phyloP scores from a whole-genome alignment of 1,140 invertebrate genomes.

The Meloidogyne chitwoodi region DNA sequence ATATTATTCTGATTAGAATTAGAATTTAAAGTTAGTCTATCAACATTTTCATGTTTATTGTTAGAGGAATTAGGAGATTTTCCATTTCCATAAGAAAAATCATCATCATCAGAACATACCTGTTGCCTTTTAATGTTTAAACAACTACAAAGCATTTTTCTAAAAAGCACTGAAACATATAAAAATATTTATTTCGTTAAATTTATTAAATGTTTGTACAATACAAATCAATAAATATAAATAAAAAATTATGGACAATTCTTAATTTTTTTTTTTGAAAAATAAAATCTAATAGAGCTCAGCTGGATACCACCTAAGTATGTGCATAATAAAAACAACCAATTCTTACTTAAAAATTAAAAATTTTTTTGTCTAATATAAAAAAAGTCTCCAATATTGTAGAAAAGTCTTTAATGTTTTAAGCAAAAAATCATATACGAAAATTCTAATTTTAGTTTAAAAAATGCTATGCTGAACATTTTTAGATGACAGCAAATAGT shows the following conservation, averaged over 20 bases:
- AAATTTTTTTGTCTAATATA: not conserved
- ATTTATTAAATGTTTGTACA: not conserved
- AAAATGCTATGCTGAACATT: too few species aligned
- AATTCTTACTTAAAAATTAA: not conserved
- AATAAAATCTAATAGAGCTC: too few species aligned
- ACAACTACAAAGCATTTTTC: not conserved
- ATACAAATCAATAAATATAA: too few species aligned
- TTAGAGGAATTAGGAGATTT: not conserved
- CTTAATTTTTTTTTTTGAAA: too few species aligned
- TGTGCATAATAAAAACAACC: not conserved
- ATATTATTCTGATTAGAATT: not conserved
- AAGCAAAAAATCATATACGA: too few species aligned
- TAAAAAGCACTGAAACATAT: not conserved
- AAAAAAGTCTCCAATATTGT: too few species aligned
- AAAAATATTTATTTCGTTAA: not conserved
- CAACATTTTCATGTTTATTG: not conserved
- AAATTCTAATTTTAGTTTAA: too few species aligned
- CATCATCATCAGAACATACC: not conserved
- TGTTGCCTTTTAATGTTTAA: constrained; percentile 6
- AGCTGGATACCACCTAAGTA: too few species aligned
- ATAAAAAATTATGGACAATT: too few species aligned
- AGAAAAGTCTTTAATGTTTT: too few species aligned
- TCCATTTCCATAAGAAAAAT: not conserved
- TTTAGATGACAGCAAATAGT: too few species aligned
- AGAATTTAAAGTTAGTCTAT: not conserved